Percentiles rank a stretch among this genome's conserved stretches.
phyloP scores from a whole-genome alignment of 30 jellyfish, hydroid and myxozoan genomes.

The Phacellophora camtschatica region DNA sequence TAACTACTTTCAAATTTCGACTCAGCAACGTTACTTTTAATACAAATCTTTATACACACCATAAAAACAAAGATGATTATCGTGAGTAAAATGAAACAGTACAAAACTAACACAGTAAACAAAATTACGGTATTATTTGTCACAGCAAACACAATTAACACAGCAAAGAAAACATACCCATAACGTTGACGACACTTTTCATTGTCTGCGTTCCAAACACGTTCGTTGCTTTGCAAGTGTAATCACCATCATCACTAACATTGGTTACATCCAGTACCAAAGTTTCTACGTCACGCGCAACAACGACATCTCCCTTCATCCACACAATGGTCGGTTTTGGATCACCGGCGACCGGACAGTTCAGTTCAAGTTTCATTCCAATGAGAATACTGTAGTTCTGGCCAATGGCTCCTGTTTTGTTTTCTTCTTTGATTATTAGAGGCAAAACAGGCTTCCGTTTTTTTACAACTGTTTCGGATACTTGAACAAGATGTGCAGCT shows the following conservation, averaged over 20 bases:
- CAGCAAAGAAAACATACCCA: conserved; percentile 44
- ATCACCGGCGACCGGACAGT: conserved; percentile 75
- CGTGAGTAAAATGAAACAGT: too few species aligned
- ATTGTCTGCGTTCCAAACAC: conserved; percentile 66
- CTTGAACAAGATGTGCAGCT: background rate
- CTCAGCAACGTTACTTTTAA: too few species aligned
- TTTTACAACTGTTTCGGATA: background rate
- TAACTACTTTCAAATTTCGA: too few species aligned
- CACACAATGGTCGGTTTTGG: conserved; percentile 85
- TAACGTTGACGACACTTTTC: conserved; percentile 50
- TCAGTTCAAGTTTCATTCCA: conserved; percentile 56
- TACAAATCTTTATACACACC: too few species aligned
- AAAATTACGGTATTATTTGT: too few species aligned
- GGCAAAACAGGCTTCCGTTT: background rate
- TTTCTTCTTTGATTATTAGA: conserved; percentile 32
- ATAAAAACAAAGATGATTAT: too few species aligned
- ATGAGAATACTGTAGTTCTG: conserved; percentile 67
- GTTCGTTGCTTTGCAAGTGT: conserved; percentile 69
- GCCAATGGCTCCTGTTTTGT: conserved; percentile 62
- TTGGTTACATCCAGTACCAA: conserved; percentile 38
- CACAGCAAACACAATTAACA: too few species aligned
- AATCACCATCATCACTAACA: conserved; percentile 52
- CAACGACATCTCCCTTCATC: conserved; percentile 50
- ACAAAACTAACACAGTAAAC: too few species aligned
- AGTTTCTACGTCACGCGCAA: conserved; percentile 40